These are phyloP conservation scores for Eumeta japonica DNA, from an alignment of 1,140 invertebrate species.

Conservation along the genomic window DNA sequence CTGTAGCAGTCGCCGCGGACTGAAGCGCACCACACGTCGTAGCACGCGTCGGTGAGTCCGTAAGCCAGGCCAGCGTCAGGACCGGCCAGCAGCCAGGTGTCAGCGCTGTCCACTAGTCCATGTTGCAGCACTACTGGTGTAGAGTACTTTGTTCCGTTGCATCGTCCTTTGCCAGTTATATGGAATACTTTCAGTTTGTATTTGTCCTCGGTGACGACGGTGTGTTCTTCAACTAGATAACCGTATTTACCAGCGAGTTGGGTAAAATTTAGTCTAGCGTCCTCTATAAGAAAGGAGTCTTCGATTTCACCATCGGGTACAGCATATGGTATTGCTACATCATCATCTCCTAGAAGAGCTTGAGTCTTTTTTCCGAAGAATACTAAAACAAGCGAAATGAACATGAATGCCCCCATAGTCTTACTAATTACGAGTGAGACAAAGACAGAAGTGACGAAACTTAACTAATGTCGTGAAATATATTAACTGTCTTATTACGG, in stretches of 20 bases:
- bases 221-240: slow-evolving; percentile 29
- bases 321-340: too few relatives aligned
- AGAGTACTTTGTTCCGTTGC: slow-evolving; percentile 20
- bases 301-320: too few relatives aligned
- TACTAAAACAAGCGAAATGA: too few relatives aligned
- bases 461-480: too few relatives aligned
- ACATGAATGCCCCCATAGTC: too few relatives aligned
- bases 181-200: slow-evolving; percentile 69
- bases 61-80: slow-evolving; percentile 52
- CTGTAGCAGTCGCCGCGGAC: slow-evolving; percentile 73
- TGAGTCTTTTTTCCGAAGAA: too few relatives aligned
- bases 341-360: too few relatives aligned
- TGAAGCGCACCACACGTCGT: slow-evolving; percentile 73
- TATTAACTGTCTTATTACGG: too few relatives aligned
- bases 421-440: too few relatives aligned
- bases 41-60: slow-evolving; percentile 59
- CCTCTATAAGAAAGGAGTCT: too few relatives aligned
- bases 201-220: slow-evolving; percentile 60
- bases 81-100: slow-evolving; percentile 63
- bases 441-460: too few relatives aligned
- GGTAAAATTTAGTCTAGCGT: slow-evolving; percentile 34
- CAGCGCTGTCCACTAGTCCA: slow-evolving; percentile 67
- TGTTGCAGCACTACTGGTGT: slow-evolving; percentile 71
- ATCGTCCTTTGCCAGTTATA: slow-evolving; percentile 54
- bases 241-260: slow-evolving; percentile 32